A percentile compares a stretch with the other conserved stretches of the same genome.
phyloP scores from a whole-genome alignment of 2,113 vertebrate species.

The Neolamprologus variostigma region DNA sequence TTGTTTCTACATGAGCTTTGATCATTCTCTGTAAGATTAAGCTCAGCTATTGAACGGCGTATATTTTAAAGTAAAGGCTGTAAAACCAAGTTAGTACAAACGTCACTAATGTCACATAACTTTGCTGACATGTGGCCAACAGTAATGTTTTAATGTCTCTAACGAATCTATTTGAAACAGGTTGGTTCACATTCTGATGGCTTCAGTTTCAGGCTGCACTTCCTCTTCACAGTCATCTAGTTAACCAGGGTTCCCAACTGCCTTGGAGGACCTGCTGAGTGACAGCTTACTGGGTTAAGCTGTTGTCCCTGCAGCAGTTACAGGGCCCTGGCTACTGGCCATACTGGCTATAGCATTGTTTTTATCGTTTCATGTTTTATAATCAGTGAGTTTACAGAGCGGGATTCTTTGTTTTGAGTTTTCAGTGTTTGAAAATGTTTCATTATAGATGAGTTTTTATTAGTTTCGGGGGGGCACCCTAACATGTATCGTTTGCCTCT shows the following conservation, averaged over 20 bases:
- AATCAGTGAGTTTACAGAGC: accelerated
- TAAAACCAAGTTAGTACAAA: too few relatives aligned
- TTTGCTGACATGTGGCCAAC: too few relatives aligned
- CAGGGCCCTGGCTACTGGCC: not conserved
- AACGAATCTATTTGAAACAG: not conserved
- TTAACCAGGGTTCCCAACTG: not conserved
- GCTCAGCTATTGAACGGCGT: too few relatives aligned
- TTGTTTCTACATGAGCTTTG: too few relatives aligned
- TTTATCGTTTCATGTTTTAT: not conserved
- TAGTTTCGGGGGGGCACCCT: accelerated
- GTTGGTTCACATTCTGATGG: not conserved
- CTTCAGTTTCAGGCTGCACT: not conserved
- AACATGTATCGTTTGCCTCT: too few relatives aligned
- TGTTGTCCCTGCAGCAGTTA: not conserved
- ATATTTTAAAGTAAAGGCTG: too few relatives aligned
- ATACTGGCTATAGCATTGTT: not conserved
- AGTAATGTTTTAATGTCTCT: not conserved
- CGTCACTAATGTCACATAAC: too few relatives aligned
- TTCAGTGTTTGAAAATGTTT: not conserved
- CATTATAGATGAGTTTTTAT: not conserved
- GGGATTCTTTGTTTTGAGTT: accelerated
- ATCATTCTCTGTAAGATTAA: too few relatives aligned
- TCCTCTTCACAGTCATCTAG: not conserved
- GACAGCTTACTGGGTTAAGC: not conserved
- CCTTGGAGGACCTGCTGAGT: not conserved